Evolutionary conservation across 2,113 vertebrate species (phyloP).

Genomic region (Elachura formosa): DNA sequence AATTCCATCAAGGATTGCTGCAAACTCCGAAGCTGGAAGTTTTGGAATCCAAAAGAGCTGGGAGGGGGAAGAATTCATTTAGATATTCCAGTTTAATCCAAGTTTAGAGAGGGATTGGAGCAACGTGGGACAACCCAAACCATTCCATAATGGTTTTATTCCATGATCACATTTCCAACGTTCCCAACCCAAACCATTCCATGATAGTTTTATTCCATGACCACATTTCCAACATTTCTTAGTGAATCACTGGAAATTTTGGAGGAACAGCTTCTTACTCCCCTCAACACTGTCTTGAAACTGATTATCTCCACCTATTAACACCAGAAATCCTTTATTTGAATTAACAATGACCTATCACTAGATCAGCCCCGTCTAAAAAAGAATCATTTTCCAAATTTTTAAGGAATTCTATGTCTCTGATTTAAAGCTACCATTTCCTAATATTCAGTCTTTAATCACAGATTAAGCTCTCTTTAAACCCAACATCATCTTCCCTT

Average conservation of each 20-base stretch:
- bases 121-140: neutral
- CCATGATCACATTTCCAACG: accelerated
- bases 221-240: neutral
- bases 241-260: neutral
- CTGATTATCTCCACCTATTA: neutral
- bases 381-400: neutral
- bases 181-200: neutral
- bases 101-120: neutral
- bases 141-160: neutral
- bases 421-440: neutral
- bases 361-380: neutral
- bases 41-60: neutral
- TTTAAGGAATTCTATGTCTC: neutral
- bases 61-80: neutral
- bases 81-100: neutral
- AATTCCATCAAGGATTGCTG: neutral
- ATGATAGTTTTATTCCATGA: neutral
- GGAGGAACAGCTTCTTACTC: neutral
- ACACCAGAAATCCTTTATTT: neutral
- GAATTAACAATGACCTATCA: neutral
- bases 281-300: neutral
- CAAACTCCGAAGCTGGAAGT: accelerated
- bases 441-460: neutral
- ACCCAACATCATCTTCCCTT: neutral
- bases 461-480: neutral